These are phyloP conservation scores for Allobates femoralis DNA, from an alignment of 2,797 vertebrate genomes.

Conservation along the genomic window DNA sequence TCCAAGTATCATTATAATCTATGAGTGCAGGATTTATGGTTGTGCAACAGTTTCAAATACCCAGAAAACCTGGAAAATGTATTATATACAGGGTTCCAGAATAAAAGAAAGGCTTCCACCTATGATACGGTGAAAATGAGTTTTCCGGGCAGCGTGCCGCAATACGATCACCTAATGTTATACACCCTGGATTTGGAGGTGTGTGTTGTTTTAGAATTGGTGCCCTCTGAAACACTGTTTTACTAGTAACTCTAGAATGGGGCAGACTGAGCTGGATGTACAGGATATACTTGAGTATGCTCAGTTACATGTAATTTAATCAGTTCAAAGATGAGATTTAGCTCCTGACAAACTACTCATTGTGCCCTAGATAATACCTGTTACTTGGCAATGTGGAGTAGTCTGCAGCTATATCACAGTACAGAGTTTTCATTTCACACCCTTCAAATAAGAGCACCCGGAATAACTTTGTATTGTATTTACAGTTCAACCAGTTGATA, in stretches of 20 bases:
- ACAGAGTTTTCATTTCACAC: background rate
- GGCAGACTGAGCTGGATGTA: slow-evolving; percentile 36
- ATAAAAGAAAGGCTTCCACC: background rate
- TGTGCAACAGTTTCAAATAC: background rate
- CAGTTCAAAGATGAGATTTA: slow-evolving; percentile 30
- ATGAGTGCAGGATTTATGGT: background rate
- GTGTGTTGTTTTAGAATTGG: background rate
- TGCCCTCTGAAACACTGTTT: slow-evolving; percentile 21
- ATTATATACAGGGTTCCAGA: background rate
- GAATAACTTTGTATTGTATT: background rate
- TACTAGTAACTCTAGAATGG: slow-evolving; percentile 3
- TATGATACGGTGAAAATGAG: background rate
- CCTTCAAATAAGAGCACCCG: background rate
- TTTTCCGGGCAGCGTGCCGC: background rate
- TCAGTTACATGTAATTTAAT: slow-evolving; percentile 21
- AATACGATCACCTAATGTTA: background rate
- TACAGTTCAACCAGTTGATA: too few relatives aligned
- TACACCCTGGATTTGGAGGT: slow-evolving; percentile 2
- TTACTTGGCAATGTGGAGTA: background rate
- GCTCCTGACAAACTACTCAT: slow-evolving; percentile 49
- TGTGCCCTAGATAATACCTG: slow-evolving; percentile 38
- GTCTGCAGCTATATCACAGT: background rate
- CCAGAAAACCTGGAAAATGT: background rate
- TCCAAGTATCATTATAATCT: background rate
- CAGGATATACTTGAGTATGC: slow-evolving; percentile 13